Percentiles rank a stretch among this genome's conserved stretches.
Evolutionary conservation across 2,797 vertebrate genomes (phyloP).

Genomic region (Cynopterus sphinx): DNA sequence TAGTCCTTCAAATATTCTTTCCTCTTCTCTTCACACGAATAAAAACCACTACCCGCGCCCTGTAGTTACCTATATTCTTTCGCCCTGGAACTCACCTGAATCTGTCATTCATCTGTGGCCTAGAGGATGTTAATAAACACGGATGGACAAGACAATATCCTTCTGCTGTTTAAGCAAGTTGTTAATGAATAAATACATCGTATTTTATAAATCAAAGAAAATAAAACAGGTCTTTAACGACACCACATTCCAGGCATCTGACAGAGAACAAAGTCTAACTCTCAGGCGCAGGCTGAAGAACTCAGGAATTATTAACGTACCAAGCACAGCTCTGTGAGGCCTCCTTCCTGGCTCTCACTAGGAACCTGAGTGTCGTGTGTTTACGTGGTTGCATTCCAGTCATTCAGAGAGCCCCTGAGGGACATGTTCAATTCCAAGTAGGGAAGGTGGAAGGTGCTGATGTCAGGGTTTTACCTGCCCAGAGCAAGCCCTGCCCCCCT

Average conservation of each 20-base stretch:
- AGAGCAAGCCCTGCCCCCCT: neutral
- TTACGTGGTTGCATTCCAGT: neutral
- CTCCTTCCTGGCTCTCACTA: neutral
- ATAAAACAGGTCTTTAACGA: neutral
- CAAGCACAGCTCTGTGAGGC: neutral
- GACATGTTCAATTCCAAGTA: neutral
- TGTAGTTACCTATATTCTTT: neutral
- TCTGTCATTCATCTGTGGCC: neutral
- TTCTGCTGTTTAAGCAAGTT: neutral
- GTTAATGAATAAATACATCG: neutral
- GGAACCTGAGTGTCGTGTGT: neutral
- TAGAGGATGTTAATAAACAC: neutral
- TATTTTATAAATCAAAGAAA: neutral
- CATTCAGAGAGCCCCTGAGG: neutral
- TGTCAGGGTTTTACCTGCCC: neutral
- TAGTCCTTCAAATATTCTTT: neutral
- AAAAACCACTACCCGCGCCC: neutral
- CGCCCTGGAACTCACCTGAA: neutral
- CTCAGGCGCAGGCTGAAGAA: neutral
- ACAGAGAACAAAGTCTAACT: neutral
- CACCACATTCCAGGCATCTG: neutral
- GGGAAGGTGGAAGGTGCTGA: neutral
- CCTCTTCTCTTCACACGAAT: neutral
- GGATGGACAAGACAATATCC: neutral
- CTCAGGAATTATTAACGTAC: neutral